Base-by-base conservation (phyloP, 1,140 invertebrate species). In the Brachionus manjavacas region DNA sequence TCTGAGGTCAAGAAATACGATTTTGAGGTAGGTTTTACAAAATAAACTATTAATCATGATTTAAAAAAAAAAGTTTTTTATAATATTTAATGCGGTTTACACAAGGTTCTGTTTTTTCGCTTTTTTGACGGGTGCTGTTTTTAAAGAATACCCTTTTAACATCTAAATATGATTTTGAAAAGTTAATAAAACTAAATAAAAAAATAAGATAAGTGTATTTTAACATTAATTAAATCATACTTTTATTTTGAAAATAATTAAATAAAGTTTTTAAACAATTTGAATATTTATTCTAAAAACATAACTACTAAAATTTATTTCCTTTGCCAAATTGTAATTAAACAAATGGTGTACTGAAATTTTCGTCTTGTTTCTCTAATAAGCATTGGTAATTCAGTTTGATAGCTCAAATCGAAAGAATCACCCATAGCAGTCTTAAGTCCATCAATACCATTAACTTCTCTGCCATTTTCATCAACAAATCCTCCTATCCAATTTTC, bases 361-460 rank as follows among this genome's bases (percentile, higher is more conserved):
- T 89, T 89, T n/a, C 88, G 85, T 16, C 86, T 86, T 31, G 88
- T 89, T 85, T 89, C 88, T 84, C 88, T 85, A 31, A 90, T 89
- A 60, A 89, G 85, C 80, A 90, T 89, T 4, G 89, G 89, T 86
- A 89, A 87, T 64, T 89, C 86, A n/a, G 86, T 72, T 52, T 87
- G 86, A n/a, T 87, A 86, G 31, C 87, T 86, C 85, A 90, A 89
- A 60, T 85, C 49, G 23, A 84, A 84, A 25, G 60, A 14, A 39
- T 23, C 66, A 25, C 31, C 4, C 4, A 84, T 85, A n/a, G 85
- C 85, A 66, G 86, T 86, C 85, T 88, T 87, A 12, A 90, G 28
- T 11, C 88, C 87, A 46, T 88, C 86, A 79, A 89, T 88, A 14
- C 87, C 88, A 46, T 85, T 87, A 2, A 89, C 85, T 35, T 84